Conservation (phyloP, 1,140 invertebrate species). For the Aphelenchoides fujianensis region DNA sequence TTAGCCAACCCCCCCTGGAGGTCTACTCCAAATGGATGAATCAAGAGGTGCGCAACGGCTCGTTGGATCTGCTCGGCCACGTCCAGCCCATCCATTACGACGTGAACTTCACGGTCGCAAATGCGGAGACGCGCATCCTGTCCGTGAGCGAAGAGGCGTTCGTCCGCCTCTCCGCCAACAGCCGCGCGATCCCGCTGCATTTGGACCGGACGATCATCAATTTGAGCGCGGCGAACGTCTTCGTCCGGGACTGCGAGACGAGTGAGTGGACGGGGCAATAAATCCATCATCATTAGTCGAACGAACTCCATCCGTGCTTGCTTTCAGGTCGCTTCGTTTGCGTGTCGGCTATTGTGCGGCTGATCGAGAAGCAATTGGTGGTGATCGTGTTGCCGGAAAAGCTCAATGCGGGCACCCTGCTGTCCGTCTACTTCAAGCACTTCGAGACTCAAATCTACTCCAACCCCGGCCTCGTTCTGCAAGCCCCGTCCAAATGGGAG, state of each 20-base stretch:
- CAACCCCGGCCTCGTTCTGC: conserved; percentile 25
- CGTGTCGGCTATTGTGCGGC: conserved; percentile 16
- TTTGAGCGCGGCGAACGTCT: conserved; percentile 1
- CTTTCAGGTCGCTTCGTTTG: conserved; percentile 25
- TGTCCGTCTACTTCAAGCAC: conserved; percentile 22
- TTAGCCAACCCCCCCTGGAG: neutral
- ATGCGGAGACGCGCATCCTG: conserved; percentile 17
- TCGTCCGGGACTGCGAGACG: conserved; percentile 22
- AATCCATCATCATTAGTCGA: conserved; percentile 15
- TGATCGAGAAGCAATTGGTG: conserved; percentile 34
- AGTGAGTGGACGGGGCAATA: conserved; percentile 22
- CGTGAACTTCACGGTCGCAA: conserved; percentile 19
- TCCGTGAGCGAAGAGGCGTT: conserved; percentile 15
- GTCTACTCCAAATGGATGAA: conserved; percentile 3
- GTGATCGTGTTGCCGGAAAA: conserved; percentile 16
- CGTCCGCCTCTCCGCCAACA: conserved; percentile 2
- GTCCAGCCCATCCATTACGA: conserved; percentile 26
- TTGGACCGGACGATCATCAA: conserved; percentile 28
- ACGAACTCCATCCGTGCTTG: no score
- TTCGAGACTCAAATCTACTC: conserved; percentile 25
- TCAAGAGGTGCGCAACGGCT: neutral
- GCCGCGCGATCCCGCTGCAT: conserved; percentile 11
- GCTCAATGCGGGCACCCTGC: conserved; percentile 17
- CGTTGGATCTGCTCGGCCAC: neutral
- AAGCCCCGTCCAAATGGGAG: conserved; percentile 26